Base-by-base conservation (phyloP, 2,888 invertebrate genomes). In the Actias luna region DNA sequence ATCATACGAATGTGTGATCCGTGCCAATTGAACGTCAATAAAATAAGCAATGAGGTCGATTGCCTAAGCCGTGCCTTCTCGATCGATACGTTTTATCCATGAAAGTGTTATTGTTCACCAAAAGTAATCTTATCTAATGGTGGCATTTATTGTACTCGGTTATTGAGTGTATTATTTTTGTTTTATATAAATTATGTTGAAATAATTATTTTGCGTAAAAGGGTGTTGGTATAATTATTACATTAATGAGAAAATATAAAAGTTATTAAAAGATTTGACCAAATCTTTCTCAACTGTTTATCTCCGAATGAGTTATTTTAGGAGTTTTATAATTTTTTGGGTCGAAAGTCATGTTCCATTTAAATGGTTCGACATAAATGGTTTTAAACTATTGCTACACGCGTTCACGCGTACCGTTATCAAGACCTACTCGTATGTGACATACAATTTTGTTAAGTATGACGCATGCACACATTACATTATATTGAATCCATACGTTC, bases 351-450 rank as follows among this genome's bases (percentile, higher is more conserved):
- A 5, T 50, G 46, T 50, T 25, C 46, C 46, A 50, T 22, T 25
- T 25, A 50, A 50, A 22, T 50, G 25, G 12, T 50, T 50, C 4
- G 25, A 8, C 22, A 25, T 16, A 50, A 50, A 50, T 50, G 1
- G 10, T 50, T 16, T 74, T 75, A 73, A 72, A 70, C 75, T 73
- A 76, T 76, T 71, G 72, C 70, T 72, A 70, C 66, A 67, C 67
- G 73, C 69, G 69, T 76, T 78, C 79, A 82, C 82, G 77, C 64
- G 68, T 82, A 83, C 86, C 83, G 87, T 87, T 88, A 86, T 77
- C 69, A 64, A 73, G 70, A 76, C 75, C 68, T 75, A 78, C 80
- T 78, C 71, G 71, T 74, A 75, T 76, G n/a, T n/a, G 68, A 72
- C 76, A 75, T 66, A 75, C 73, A 68, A 72, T 76, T 84, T 83